Base-by-base conservation (phyloP, 2,797 vertebrate species). In the Leontocebus nigricollis region DNA sequence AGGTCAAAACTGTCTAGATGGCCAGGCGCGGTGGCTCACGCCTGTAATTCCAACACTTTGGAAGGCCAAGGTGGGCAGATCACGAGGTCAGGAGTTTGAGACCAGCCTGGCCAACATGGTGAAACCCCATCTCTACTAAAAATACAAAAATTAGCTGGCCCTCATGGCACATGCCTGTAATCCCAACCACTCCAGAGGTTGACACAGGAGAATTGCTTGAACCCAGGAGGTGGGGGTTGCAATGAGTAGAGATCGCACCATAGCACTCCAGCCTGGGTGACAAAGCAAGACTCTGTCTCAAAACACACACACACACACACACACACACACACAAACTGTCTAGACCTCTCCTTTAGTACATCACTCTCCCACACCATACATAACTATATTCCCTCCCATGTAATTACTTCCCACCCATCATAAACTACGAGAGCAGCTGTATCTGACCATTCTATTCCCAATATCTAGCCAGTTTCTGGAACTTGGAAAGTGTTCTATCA, bases 1-100 rank as follows among this genome's bases (percentile, higher is more conserved):
- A 41, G 67, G 73, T 86, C 75, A n/a, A 17, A 94, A 73, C 57
- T 44, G 50, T 24, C 33, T 80, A 94, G 81, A 87, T 61, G 1
- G 64, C 30, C 7, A 3, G 15, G 33, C 7, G 0, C 7, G 1
- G 15, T n/a, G 64, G 64, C 33, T 67, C 64, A 67, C 1, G 7
- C 33, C 64, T n/a, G 30, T n/a, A 67, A 67, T 67, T 33, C 15
- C 64, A 67, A 33, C 4, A 67, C 33, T 67, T 67, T 67, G 33
- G 33, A 33, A 67, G 64, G 64, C 33, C 15, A 17, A n/a, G 64
- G 64, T 4, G 4, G 15, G 64, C 33, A 19, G 33, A 67, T 67
- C 33, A 67, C 0, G 15, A 67, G 64, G 7, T 67, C 14, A 67
- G 64, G 64, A 67, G 64, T 67, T 67, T 67, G 64, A 33, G 15